Base-by-base conservation (phyloP, 2,797 vertebrate genomes). In the Acipenser transmontanus region DNA sequence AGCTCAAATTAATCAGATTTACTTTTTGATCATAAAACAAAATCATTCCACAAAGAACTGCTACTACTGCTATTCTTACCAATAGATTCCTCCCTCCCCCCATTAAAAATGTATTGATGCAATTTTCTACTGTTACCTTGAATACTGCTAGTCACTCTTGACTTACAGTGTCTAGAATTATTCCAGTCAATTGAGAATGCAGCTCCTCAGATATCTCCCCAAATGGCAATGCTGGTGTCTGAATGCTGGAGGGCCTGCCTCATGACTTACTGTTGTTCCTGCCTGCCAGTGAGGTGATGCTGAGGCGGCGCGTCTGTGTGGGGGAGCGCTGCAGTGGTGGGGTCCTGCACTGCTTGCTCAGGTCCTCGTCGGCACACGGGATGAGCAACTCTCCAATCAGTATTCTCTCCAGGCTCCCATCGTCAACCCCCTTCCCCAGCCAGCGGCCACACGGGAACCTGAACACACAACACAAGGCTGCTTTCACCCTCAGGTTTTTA, bases 401-500 rank as follows among this genome's bases (percentile, higher is more conserved):
- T 47, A 99, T 91, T 63, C 97, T 79, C 72, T 99, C 97, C 75
- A 99, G 78, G 72, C 96, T 98, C 74, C 94, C 97, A 0, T 99
- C 97, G 0, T 96, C 97, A 1, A 99, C 86, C 0, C 97, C 96
- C 72, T 94, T 98, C 1, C 97, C 97, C 63, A 99, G 82, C 97
- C 97, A 99, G 1, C 93, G 88, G 1, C 97, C 94, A 0, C 97
- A 99, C 0, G 97, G 97, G 78, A 99, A 99, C 82, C 97, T 99
- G 77, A 47, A 47, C 7, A 14, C 7, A 34, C 34, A 34, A 34
- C 34, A 34, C 51, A 52, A 1, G 51, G 8, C 51, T 52, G 51
- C 34, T 34, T 34, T 34, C 34, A 34, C 4, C 34, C 34, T 34
- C 34, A 34, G 34, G 34, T 34, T 34, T 34, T 34, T 34, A 34